phyloP scores from a whole-genome alignment of 2,797 vertebrate species.

The Crax fasciolata region DNA sequence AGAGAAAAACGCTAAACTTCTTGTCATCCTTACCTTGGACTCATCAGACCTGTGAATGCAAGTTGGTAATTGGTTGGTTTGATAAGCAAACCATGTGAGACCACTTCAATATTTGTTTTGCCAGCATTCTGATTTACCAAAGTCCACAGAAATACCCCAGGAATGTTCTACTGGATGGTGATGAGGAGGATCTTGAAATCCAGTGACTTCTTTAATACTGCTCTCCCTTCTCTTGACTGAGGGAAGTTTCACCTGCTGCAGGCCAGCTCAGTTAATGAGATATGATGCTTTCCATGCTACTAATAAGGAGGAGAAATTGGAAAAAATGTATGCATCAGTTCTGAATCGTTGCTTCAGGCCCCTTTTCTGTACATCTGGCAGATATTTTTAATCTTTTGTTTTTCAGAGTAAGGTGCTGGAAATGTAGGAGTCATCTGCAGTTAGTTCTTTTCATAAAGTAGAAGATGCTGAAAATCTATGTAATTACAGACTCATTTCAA shows the following conservation, averaged over 20 bases:
- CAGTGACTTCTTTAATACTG: conserved; percentile 10
- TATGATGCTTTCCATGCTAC: conserved; percentile 54
- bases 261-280: conserved; percentile 60
- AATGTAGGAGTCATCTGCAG: conserved; percentile 50
- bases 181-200: conserved; percentile 19
- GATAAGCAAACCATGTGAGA: neutral
- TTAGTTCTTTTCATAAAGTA: conserved; percentile 72
- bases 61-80: neutral
- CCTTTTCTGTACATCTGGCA: conserved; percentile 68
- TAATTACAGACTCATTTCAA: conserved; percentile 79
- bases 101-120: neutral
- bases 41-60: neutral
- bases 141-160: neutral
- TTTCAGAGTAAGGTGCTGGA: conserved; percentile 53
- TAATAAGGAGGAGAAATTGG: conserved; percentile 69
- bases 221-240: conserved; percentile 17
- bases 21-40: neutral
- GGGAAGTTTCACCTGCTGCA: neutral
- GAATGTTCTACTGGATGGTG: neutral
- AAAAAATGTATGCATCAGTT: conserved; percentile 59
- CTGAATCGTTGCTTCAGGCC: conserved; percentile 71
- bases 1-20: neutral
- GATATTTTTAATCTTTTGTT: conserved; percentile 72
- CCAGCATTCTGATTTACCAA: neutral
- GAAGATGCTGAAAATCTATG: conserved; percentile 72